Conservation (phyloP, 2,797 vertebrate species). For the Otolemur crassicaudatus region DNA sequence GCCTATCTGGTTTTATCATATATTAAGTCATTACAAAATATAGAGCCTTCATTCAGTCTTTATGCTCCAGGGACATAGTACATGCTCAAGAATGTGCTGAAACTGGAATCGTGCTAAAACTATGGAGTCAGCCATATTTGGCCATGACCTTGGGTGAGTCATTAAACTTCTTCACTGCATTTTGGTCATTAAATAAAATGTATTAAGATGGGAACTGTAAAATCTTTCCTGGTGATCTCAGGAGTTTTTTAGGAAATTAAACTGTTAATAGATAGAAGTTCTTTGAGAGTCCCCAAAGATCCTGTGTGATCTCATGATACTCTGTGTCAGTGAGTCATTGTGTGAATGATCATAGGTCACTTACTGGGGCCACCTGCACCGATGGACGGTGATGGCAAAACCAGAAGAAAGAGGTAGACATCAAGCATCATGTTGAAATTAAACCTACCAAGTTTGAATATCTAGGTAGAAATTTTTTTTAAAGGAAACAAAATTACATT, state of each 20-base stretch:
- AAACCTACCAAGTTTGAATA: not conserved
- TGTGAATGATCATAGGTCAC: accelerated
- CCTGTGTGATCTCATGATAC: not conserved
- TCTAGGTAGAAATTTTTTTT: not conserved
- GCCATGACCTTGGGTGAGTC: not conserved
- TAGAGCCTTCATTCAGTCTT: not conserved
- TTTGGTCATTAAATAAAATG: conserved; percentile 9
- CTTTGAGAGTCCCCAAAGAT: not conserved
- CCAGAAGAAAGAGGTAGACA: not conserved
- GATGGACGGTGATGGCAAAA: not conserved
- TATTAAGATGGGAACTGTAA: not conserved
- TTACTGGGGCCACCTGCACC: too few relatives aligned
- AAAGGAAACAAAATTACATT: not conserved
- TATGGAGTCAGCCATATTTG: not conserved
- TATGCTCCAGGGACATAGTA: not conserved
- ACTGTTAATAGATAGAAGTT: not conserved
- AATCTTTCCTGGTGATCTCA: not conserved
- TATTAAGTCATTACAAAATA: not conserved
- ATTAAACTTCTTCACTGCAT: not conserved
- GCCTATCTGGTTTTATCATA: not conserved
- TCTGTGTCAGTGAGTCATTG: not conserved
- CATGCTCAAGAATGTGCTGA: not conserved
- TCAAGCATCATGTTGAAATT: not conserved
- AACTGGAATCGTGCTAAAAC: not conserved
- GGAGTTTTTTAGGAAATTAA: not conserved